Evolutionary conservation across 2,113 vertebrate species (phyloP).

Genomic region (Clarias macrocephalus): DNA sequence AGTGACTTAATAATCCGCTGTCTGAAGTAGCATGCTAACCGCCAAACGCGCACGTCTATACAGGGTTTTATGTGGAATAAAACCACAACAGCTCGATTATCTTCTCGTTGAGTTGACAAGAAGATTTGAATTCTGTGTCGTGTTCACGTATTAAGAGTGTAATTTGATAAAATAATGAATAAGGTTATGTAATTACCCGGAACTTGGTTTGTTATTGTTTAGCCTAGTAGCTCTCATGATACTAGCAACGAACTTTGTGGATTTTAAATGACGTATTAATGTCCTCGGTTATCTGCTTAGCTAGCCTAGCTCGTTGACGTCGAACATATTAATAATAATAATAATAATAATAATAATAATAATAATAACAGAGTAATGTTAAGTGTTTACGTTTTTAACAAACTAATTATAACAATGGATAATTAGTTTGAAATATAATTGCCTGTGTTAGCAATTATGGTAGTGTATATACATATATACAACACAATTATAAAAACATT

Average conservation of each 20-base stretch:
- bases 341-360: not conserved
- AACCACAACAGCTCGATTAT: not conserved
- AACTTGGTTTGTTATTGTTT: slow-evolving; percentile 45
- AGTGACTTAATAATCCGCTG: not conserved
- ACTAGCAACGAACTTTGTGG: slow-evolving; percentile 55
- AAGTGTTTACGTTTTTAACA: too few relatives aligned
- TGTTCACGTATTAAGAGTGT: not conserved
- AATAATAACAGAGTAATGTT: not conserved
- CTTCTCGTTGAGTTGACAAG: too few relatives aligned
- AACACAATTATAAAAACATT: not conserved
- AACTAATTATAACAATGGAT: not conserved
- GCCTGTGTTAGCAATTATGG: not conserved
- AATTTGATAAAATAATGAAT: not conserved
- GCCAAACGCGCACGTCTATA: not conserved
- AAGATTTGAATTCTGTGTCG: not conserved
- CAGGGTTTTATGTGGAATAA: not conserved
- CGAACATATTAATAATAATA: not conserved
- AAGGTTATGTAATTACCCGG: not conserved
- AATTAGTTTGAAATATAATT: not conserved
- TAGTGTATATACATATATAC: not conserved
- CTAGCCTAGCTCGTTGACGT: not conserved
- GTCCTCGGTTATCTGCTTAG: not conserved
- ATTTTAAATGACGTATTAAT: not conserved
- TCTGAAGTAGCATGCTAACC: slow-evolving; percentile 1
- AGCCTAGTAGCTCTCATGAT: slow-evolving; percentile 34